These are phyloP conservation scores for Pelvicachromis taeniatus DNA, from an alignment of 2,113 vertebrate species.

Conservation along the genomic window DNA sequence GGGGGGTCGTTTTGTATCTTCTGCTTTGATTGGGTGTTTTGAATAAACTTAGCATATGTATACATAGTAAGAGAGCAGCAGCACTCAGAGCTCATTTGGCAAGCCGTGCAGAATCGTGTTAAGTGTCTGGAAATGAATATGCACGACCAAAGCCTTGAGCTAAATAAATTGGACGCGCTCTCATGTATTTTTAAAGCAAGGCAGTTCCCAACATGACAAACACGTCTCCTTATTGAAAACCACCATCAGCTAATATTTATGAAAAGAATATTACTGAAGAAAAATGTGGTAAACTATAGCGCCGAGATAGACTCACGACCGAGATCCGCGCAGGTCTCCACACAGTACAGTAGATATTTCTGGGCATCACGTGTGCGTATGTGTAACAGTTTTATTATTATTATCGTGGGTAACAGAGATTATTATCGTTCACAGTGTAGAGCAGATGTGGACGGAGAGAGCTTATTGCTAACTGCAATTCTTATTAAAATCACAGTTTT, in stretches of 20 bases:
- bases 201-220: background rate
- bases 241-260: background rate
- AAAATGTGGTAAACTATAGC: background rate
- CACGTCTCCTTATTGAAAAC: background rate
- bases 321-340: background rate
- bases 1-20: background rate
- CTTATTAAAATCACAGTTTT: background rate
- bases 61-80: background rate
- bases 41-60: constrained; percentile 11
- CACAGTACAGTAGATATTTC: background rate
- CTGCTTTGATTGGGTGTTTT: background rate
- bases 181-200: background rate
- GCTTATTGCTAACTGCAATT: background rate
- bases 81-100: background rate
- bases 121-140: constrained; percentile 14
- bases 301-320: background rate
- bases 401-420: background rate
- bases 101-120: constrained; percentile 22
- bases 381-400: background rate
- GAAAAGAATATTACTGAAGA: background rate
- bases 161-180: constrained; percentile 2
- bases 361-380: background rate
- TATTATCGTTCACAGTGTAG: background rate
- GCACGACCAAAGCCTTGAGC: background rate
- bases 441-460: background rate